Percentiles rank a stretch among this genome's conserved stretches.
phyloP scores from a whole-genome alignment of 1,140 invertebrate genomes.

The Teleopsis dalmanni region DNA sequence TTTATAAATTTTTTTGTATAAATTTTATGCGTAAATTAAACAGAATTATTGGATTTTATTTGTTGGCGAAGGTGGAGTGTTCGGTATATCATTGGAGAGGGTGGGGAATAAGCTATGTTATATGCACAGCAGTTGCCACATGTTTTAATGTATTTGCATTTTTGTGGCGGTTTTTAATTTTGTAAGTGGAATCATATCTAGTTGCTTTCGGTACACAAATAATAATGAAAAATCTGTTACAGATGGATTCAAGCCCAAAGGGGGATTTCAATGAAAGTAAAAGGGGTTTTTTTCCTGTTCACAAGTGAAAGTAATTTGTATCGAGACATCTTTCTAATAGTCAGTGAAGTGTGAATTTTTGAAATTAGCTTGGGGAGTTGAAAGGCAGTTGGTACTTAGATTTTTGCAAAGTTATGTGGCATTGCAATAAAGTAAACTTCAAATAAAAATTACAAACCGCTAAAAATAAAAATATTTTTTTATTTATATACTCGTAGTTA shows the following conservation, averaged over 20 bases:
- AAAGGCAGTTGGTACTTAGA: slow-evolving; percentile 21
- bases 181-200: too few relatives aligned
- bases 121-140: too few relatives aligned
- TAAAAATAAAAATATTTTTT: too few relatives aligned
- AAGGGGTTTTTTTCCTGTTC: slow-evolving; percentile 13
- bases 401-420: neutral
- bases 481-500: too few relatives aligned
- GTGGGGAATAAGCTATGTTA: neutral
- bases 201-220: too few relatives aligned
- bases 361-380: slow-evolving; percentile 41
- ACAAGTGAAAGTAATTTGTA: slow-evolving; percentile 11
- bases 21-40: slow-evolving; percentile 7
- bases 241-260: too few relatives aligned
- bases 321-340: slow-evolving; percentile 8
- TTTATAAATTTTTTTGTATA: neutral
- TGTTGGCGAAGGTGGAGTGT: neutral
- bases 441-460: too few relatives aligned
- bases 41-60: slow-evolving; percentile 40
- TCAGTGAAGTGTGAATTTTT: slow-evolving; percentile 34
- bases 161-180: slow-evolving; percentile 29
- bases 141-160: too few relatives aligned
- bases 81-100: too few relatives aligned
- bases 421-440: too few relatives aligned
- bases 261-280: slow-evolving; percentile 9
- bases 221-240: too few relatives aligned